Conservation (phyloP, 2,797 vertebrate species). For the Anas bahamensis region DNA sequence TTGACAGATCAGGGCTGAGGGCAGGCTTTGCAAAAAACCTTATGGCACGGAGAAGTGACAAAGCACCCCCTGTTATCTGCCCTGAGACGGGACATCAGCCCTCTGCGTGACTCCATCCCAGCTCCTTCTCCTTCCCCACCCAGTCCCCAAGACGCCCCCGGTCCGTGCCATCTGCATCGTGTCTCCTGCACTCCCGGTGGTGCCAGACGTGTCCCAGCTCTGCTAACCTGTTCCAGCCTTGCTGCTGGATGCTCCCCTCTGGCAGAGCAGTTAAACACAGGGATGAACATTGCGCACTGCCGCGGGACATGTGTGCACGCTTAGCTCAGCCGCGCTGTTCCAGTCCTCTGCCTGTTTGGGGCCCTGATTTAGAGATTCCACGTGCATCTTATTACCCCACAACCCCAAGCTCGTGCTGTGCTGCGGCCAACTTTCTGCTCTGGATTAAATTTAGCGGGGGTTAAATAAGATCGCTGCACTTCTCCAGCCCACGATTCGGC, state of each 20-base stretch:
- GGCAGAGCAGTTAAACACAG: not conserved
- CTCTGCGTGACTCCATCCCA: fast-evolving
- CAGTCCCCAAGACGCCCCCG: not conserved
- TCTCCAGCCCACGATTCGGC: not conserved
- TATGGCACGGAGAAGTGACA: not conserved
- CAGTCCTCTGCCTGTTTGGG: not conserved
- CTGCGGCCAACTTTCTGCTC: constrained; percentile 22
- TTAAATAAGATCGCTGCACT: not conserved
- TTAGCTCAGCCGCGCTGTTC: not conserved
- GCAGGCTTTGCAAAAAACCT: not conserved
- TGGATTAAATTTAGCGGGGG: not conserved
- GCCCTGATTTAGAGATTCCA: not conserved
- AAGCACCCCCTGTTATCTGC: not conserved
- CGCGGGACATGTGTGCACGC: not conserved
- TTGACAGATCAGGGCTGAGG: not conserved
- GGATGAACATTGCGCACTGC: not conserved
- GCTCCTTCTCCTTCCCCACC: not conserved
- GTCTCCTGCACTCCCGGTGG: fast-evolving
- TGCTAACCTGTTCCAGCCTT: not conserved
- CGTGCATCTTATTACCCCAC: not conserved
- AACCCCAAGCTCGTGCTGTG: not conserved
- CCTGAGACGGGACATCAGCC: not conserved
- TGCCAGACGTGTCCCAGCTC: not conserved
- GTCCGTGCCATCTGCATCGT: not conserved
- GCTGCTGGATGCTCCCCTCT: not conserved